Evolutionary conservation across 2,888 invertebrate genomes (phyloP), one percentile per base, ranked within the genome.

Genomic region (Drosophila fungiperda): DNA sequence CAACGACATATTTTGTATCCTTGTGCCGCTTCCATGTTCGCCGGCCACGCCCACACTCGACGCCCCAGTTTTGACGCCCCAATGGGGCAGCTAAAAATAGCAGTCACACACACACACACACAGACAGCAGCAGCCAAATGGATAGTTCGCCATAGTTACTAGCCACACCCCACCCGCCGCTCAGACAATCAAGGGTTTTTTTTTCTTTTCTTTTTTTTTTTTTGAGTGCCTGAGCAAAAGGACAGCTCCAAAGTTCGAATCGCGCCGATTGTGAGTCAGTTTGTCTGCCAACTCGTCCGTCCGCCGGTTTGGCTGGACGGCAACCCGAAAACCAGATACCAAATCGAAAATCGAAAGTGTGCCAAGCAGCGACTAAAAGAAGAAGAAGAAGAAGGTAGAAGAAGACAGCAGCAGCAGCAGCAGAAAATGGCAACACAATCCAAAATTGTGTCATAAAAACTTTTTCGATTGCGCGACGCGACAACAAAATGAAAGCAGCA

Each of bases 301-400:
- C 20, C n/a, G 42, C 20, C 20, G 20, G 20, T 23, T 20, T 59
- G 59, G 45, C 20, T n/a, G 59, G 59, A 36, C 66, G 62, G 20
- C 60, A 50, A 29, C 17, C 33, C 52, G 20, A 57, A 36, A 55
- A 45, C 52, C 66, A 60, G 67, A 77, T 68, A 75, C 81, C 69
- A 82, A 86, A 87, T 87, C 87, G 87, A 87, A 87, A 84, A 87
- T 87, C 87, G 87, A 87, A 87, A 87, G 86, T 87, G 81, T 87
- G 87, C 84, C 86, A 86, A 87, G 80, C 80, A 83, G 72, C 59
- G 66, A 29, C 50, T 29, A 42, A 45, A 53, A 65, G 60, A 38
- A 48, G 42, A 17, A 35, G 36, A 17, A 68, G 53, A 35, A 29
- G 20, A 4, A 35, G 29, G 29, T 29, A 29, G 26, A 12, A 45